Evolutionary conservation across 2,888 invertebrate genomes (phyloP).

Genomic region (Nemoura dubitans): DNA sequence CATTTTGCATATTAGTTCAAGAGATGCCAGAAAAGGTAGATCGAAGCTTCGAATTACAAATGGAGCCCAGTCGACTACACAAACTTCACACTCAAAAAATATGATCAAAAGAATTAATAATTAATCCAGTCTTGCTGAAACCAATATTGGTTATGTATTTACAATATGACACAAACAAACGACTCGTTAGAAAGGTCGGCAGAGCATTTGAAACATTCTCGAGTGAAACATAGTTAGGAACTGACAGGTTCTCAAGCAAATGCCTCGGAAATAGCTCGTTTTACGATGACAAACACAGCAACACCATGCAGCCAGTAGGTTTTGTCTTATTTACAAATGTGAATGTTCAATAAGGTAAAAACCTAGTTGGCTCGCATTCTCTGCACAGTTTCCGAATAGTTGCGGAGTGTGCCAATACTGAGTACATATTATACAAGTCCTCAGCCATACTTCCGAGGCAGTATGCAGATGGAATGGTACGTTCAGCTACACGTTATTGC

Average conservation of each 20-base stretch:
- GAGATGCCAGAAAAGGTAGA: constrained; percentile 21
- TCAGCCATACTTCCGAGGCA: neutral
- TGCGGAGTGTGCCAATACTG: neutral
- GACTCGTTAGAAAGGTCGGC: neutral
- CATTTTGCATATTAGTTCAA: constrained; percentile 38
- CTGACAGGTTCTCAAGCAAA: neutral
- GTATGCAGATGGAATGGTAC: neutral
- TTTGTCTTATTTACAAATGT: too few species aligned
- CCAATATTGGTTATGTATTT: neutral
- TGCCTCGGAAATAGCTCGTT: neutral
- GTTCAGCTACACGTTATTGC: neutral
- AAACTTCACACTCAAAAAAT: constrained; percentile 1
- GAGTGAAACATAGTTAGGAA: constrained; percentile 13
- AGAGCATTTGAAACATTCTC: neutral
- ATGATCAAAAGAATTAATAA: constrained; percentile 18
- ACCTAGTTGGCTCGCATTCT: too few species aligned
- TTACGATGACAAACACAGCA: neutral
- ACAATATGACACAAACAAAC: constrained; percentile 16
- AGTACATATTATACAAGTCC: too few species aligned
- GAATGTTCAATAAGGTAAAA: too few species aligned
- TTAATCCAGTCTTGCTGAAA: constrained; percentile 29
- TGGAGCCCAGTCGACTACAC: constrained; percentile 1
- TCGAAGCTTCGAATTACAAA: constrained; percentile 33
- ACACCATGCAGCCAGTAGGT: too few species aligned
- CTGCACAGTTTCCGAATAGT: too few species aligned